A percentile compares a stretch with the other conserved stretches of the same genome.
These are phyloP conservation scores for Morbakka virulenta DNA, from an alignment of 30 jellyfish, hydroid and myxozoan genomes.

Conservation along the genomic window DNA sequence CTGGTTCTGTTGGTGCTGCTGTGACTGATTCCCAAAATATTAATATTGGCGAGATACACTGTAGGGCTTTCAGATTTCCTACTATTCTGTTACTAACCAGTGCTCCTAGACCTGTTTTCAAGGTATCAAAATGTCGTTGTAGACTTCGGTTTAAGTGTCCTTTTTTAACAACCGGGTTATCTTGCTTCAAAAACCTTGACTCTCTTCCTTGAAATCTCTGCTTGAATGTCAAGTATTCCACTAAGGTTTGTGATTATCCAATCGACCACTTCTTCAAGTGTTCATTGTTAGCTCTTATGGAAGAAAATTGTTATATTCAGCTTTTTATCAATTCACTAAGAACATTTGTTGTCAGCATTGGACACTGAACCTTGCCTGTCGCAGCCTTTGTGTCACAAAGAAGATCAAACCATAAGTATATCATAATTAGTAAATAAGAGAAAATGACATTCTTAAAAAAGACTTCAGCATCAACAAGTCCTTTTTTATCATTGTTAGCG, in stretches of 20 bases:
- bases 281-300: slow-evolving; percentile 4
- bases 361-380: slow-evolving; percentile 61
- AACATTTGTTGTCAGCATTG: slow-evolving; percentile 14
- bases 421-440: too few species aligned
- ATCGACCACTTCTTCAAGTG: slow-evolving; percentile 4
- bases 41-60: slow-evolving; percentile 22
- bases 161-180: slow-evolving; percentile 13
- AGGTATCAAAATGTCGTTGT: not conserved
- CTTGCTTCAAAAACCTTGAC: slow-evolving; percentile 2
- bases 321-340: slow-evolving; percentile 11
- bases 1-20: too few species aligned
- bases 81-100: slow-evolving; percentile 10
- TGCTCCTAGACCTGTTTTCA: slow-evolving; percentile 11
- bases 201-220: slow-evolving; percentile 7
- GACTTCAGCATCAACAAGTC: too few species aligned
- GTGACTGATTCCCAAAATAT: too few species aligned
- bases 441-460: too few species aligned
- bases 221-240: not conserved
- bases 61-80: slow-evolving; percentile 9
- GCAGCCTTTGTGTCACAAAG: slow-evolving; percentile 45
- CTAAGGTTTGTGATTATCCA: not conserved
- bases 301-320: slow-evolving; percentile 4
- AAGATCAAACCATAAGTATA: too few species aligned
- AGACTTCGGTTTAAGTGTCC: slow-evolving; percentile 7
- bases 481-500: too few species aligned